Evolutionary conservation across 2,888 invertebrate species (phyloP), one percentile per base, ranked within the genome.

Genomic region (Marronus borbonicus): DNA sequence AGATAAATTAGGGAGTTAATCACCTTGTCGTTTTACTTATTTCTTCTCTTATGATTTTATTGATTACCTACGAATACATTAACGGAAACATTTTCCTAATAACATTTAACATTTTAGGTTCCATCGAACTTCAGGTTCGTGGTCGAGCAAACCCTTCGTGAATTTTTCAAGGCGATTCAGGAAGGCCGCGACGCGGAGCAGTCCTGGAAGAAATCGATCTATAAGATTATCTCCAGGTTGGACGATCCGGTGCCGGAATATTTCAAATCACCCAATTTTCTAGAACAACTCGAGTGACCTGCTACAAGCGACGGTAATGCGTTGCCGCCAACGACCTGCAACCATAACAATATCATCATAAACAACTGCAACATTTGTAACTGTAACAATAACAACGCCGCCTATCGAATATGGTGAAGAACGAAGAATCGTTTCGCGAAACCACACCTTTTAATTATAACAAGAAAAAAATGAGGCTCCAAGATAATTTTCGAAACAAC

Each of bases 201-300:
- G 89, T 98, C 98, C 87, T 99, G 99, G 99, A 99, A 99, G 92
- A 99, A 99, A 90, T 96, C 98, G 86, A 99, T 99, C 90, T 99
- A 99, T 93, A 99, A 99, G 90, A 95, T 99, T 87, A 99, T 99
- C 90, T 98, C 98, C 86, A 94, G 99, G 89, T 92, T 99, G 90
- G 99, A 99, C 91, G 99, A 99, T 90, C 95, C 96, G 82, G 97
- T 99, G 86, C 99, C 99, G 84, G 99, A 99, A 89, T 99, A 98
- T 92, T 99, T 99, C 93, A 99, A 99, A 90, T 97, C 98, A 87
- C 98, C 98, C 84, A 98, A 98, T 92, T 99, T 99, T 92, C 94
- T 99, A 90, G 98, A 99, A 89, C 98, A 98, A 90, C 93, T 99
- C 88, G 98, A 98, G 93, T 98, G 93, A 92, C 88, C 85, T 83